Evolutionary conservation across 2,888 invertebrate genomes (phyloP).

Genomic region (Busseola fusca): DNA sequence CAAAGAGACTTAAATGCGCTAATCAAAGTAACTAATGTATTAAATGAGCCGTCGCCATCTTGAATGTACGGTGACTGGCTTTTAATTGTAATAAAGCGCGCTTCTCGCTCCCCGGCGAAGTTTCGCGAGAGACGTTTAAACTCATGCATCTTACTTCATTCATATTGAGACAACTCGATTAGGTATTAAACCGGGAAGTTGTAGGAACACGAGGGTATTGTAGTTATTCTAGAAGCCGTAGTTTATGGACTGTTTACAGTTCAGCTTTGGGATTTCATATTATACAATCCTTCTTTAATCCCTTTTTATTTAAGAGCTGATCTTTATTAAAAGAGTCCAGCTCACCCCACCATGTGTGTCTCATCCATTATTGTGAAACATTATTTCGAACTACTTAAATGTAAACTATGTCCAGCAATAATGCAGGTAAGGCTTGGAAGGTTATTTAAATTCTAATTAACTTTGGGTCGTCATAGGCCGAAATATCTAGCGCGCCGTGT

Average conservation of each 20-base stretch:
- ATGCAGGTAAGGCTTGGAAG: neutral
- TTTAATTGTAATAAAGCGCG: slow-evolving; percentile 77
- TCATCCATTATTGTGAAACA: neutral
- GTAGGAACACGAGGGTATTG: slow-evolving; percentile 16
- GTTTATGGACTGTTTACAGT: slow-evolving; percentile 5
- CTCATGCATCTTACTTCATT: slow-evolving; percentile 59
- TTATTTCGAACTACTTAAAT: neutral
- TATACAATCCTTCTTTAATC: too few relatives aligned
- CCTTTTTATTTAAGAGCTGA: too few relatives aligned
- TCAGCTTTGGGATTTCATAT: slow-evolving; percentile 1
- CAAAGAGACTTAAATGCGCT: slow-evolving; percentile 62
- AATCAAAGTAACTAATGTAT: slow-evolving; percentile 68
- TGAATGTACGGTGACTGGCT: slow-evolving; percentile 66
- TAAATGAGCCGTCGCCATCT: slow-evolving; percentile 65
- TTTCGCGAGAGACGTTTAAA: slow-evolving; percentile 59
- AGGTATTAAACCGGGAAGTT: slow-evolving; percentile 43
- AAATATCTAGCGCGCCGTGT: slow-evolving; percentile 41
- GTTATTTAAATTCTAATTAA: slow-evolving; percentile 47
- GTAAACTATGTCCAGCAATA: slow-evolving; percentile 7
- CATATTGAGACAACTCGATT: slow-evolving; percentile 62
- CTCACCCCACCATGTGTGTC: neutral
- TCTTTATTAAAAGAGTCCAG: neutral
- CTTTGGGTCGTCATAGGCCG: slow-evolving; percentile 18
- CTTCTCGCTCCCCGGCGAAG: slow-evolving; percentile 50
- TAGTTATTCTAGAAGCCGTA: neutral